Evolutionary conservation across 1,140 invertebrate genomes (phyloP).

Genomic region (Drosophila fuyamai): DNA sequence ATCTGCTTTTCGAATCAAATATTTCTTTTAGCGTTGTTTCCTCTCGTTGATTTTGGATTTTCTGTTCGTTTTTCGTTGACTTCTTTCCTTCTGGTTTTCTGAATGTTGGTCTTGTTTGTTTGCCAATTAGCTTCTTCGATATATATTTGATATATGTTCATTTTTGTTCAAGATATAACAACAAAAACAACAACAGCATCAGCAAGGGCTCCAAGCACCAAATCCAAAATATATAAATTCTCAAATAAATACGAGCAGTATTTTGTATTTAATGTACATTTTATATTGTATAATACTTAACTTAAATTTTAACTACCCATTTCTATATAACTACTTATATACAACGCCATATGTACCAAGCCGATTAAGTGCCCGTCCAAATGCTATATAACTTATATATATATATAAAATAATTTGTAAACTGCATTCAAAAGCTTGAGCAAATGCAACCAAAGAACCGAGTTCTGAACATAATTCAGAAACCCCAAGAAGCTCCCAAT

Average conservation of each 20-base stretch:
- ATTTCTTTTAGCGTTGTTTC: slow-evolving; percentile 45
- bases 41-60: slow-evolving; percentile 41
- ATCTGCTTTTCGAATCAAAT: slow-evolving; percentile 48
- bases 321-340: slow-evolving; percentile 27
- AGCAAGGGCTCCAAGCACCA: slow-evolving; percentile 69
- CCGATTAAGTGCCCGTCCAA: slow-evolving; percentile 42
- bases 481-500: slow-evolving; percentile 1
- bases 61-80: slow-evolving; percentile 31
- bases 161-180: slow-evolving; percentile 74
- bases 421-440: slow-evolving; percentile 47
- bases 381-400: slow-evolving; percentile 36
- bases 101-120: slow-evolving; percentile 74
- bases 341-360: slow-evolving; percentile 34
- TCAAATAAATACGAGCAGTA: slow-evolving; percentile 44
- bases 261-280: slow-evolving; percentile 58
- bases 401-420: slow-evolving; percentile 22
- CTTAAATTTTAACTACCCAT: slow-evolving; percentile 33
- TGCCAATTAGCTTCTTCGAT: slow-evolving; percentile 67
- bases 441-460: slow-evolving; percentile 32
- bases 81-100: slow-evolving; percentile 57
- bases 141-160: slow-evolving; percentile 57
- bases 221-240: slow-evolving; percentile 43
- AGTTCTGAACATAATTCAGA: slow-evolving; percentile 34
- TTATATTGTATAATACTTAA: slow-evolving; percentile 62
- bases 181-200: slow-evolving; percentile 80